Base-by-base conservation (phyloP, 2,888 invertebrate species). In the Agrenia bidenticulata region DNA sequence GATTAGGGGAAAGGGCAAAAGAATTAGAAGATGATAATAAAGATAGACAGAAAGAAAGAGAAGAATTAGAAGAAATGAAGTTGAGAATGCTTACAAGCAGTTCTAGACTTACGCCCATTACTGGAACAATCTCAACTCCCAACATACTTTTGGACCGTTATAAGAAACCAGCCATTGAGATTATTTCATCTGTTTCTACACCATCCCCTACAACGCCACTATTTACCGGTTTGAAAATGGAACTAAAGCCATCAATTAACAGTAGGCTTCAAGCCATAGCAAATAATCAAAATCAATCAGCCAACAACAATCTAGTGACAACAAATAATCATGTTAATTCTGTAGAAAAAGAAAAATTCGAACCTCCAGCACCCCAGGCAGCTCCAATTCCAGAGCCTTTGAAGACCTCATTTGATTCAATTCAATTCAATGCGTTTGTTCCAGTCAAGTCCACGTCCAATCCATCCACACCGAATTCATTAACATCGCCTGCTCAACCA, bases 11-110 rank as follows among this genome's bases (percentile, higher is more conserved):
- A 79, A 85, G 97, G 73, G 93, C 96, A 73, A 88, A 92, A 74
- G 99, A 99, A 82, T 91, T 94, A 4, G 94, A 95, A 80, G 84
- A 86, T 7, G 99, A 99, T 81, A 89, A 87, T 54, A 87, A 92
- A 77, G 98, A 99, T 82, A 84, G 96, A 17, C 87, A 88, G 77
- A 89, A 88, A 77, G 98, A 99, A 81, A 88, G 87, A 77, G 89
- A 89, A 77, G 94, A 96, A 82, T 84, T 96, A 70, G 90, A 89
- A 73, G 90, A 92, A 79, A 84, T 98, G 63, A 87, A 88, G 77
- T 85, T 85, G 68, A 88, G 89, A 79, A 86, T 94, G 71, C 27
- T 74, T 50, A 67, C 76, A 11, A 57, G 77, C 80, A 70, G 80
- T 81, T 62, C 82, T 82, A 68, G 58, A 27, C 42, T 64, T 23